Evolutionary conservation across 2,113 vertebrate genomes (phyloP).

Genomic region (Sturnira hondurensis): DNA sequence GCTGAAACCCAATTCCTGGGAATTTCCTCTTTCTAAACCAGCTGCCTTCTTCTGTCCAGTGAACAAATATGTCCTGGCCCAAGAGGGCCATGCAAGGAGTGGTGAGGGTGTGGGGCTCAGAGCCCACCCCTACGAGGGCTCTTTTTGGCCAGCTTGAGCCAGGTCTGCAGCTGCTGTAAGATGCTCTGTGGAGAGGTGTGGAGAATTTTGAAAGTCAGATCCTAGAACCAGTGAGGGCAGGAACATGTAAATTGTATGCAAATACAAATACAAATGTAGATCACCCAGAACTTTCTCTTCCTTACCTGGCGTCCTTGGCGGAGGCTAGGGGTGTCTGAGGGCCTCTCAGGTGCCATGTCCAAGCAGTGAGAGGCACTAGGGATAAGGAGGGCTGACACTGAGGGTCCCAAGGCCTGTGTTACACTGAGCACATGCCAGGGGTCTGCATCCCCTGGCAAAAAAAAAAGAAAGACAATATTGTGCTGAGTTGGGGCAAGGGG

Average conservation of each 20-base stretch:
- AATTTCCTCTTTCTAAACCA: background rate
- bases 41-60: background rate
- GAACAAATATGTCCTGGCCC: background rate
- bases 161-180: conserved; percentile 52
- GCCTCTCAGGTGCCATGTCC: conserved; percentile 82
- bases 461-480: background rate
- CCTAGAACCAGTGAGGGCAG: background rate
- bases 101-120: background rate
- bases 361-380: conserved; percentile 79
- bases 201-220: background rate
- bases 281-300: rapidly evolving
- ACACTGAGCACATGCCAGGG: conserved; percentile 70
- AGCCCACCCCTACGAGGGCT: background rate
- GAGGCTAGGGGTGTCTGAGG: conserved; percentile 48
- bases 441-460: conserved; percentile 50
- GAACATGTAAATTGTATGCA: background rate
- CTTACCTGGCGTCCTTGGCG: conserved; percentile 46
- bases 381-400: conserved; percentile 49
- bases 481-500: no score
- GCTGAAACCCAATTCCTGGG: background rate
- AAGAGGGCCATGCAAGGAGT: background rate
- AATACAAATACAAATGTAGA: background rate
- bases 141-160: conserved; percentile 4
- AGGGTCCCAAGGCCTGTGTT: conserved; percentile 37
- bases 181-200: conserved; percentile 31